Evolutionary conservation across 2,113 vertebrate genomes (phyloP).

Genomic region (Amphiprion ocellaris): DNA sequence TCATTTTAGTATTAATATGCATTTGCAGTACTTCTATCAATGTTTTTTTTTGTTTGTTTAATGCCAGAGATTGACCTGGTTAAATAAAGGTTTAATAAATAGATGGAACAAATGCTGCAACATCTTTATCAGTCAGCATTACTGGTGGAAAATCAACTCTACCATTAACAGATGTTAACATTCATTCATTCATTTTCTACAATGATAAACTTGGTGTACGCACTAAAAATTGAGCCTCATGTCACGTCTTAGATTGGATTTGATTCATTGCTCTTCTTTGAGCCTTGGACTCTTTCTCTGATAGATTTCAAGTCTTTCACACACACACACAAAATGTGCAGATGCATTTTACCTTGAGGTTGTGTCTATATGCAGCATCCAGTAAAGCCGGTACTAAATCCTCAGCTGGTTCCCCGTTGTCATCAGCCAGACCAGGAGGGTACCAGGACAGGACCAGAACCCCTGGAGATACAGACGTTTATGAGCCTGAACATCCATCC

Average conservation of each 20-base stretch:
- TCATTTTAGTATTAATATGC: background rate
- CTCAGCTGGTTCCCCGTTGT: conserved; percentile 89
- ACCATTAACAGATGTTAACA: too few relatives aligned
- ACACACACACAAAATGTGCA: conserved; percentile 33
- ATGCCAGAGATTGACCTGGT: too few relatives aligned
- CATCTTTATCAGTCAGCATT: too few relatives aligned
- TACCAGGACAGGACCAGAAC: conserved; percentile 94
- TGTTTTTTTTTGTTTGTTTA: too few relatives aligned
- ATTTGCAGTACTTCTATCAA: too few relatives aligned
- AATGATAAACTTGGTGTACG: background rate
- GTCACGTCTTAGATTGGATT: background rate
- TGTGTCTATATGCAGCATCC: conserved; percentile 89
- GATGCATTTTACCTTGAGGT: conserved; percentile 88
- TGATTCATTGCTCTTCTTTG: conserved; percentile 24
- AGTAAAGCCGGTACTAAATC: conserved; percentile 90
- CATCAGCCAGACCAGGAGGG: conserved; percentile 90
- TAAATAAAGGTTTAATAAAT: too few relatives aligned
- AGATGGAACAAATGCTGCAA: too few relatives aligned
- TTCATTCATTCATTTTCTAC: too few relatives aligned
- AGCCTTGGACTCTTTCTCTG: background rate
- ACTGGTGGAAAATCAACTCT: too few relatives aligned
- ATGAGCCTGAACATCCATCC: conserved; percentile 7
- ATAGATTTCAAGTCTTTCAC: conserved; percentile 5
- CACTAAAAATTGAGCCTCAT: conserved; percentile 12
- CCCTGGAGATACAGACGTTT: conserved; percentile 74